Evolutionary conservation across 2,797 vertebrate genomes (phyloP).

Genomic region (Crotalus adamanteus): DNA sequence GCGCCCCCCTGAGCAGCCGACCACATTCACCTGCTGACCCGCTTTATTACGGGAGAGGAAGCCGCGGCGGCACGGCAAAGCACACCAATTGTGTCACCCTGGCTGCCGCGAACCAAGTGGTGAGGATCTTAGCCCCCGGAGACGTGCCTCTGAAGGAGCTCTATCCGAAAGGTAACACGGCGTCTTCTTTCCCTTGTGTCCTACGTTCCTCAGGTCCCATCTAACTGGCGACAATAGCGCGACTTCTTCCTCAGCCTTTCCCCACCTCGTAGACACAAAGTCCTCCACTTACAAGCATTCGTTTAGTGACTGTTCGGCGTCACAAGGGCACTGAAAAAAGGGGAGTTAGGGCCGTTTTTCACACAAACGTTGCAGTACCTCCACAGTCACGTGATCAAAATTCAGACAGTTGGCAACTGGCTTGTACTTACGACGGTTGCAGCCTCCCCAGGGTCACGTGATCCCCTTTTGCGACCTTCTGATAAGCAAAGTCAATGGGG

Average conservation of each 20-base stretch:
- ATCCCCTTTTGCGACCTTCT: neutral
- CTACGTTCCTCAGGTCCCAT: neutral
- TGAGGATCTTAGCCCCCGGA: conserved; percentile 83
- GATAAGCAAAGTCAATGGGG: too few species aligned
- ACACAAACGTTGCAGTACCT: too few species aligned
- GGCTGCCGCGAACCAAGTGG: conserved; percentile 85
- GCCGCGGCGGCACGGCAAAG: conserved; percentile 70
- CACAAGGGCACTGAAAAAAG: too few species aligned
- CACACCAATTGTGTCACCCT: conserved; percentile 84
- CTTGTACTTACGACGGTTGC: too few species aligned
- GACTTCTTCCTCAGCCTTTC: too few species aligned
- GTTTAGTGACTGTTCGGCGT: too few species aligned
- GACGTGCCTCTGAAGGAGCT: conserved; percentile 89
- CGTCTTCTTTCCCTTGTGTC: neutral
- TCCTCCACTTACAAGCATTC: too few species aligned
- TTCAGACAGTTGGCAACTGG: too few species aligned
- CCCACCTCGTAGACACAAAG: neutral
- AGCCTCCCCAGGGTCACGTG: too few species aligned
- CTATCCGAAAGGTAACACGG: conserved; percentile 88
- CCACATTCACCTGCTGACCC: conserved; percentile 59
- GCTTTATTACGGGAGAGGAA: conserved; percentile 75
- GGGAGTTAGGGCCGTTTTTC: too few species aligned
- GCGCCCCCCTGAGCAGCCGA: conserved; percentile 67
- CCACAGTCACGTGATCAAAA: too few species aligned
- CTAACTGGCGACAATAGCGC: neutral